Conservation (phyloP, 2,113 vertebrate species). For the Rafetus swinhoei region DNA sequence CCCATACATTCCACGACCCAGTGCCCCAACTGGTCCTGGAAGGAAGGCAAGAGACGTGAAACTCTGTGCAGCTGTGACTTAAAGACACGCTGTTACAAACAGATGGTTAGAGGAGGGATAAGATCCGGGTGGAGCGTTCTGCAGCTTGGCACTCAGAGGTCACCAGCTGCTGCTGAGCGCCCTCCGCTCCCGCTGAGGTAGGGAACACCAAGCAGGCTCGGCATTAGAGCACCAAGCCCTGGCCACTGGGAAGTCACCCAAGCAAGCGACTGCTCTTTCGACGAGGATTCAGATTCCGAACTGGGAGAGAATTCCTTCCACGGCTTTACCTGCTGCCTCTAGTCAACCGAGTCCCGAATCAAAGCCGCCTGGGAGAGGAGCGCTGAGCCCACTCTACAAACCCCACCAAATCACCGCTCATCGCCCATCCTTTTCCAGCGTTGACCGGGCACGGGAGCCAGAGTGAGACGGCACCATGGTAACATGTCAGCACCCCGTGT, state of each 20-base stretch:
- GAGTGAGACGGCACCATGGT: neutral
- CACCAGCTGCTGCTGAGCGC: neutral
- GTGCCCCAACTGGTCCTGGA: neutral
- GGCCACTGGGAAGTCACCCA: neutral
- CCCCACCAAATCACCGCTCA: neutral
- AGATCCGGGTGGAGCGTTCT: neutral
- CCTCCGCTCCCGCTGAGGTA: neutral
- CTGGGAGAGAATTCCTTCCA: neutral
- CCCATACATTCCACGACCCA: neutral
- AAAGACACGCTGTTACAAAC: neutral
- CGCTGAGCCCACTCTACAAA: neutral
- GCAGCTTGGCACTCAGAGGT: neutral
- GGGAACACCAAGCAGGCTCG: too few relatives aligned
- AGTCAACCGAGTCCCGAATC: neutral
- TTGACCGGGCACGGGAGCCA: too few relatives aligned
- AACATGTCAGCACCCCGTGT: neutral
- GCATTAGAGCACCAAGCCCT: neutral
- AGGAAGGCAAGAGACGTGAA: neutral
- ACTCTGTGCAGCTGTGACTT: neutral
- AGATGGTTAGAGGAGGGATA: neutral
- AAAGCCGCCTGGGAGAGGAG: neutral
- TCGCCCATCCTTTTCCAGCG: neutral
- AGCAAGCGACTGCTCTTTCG: accelerated
- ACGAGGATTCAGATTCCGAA: neutral
- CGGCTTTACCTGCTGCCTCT: too few relatives aligned